Percentiles rank a stretch among this genome's conserved stretches.
phyloP scores from a whole-genome alignment of 2,888 invertebrate genomes.

The Euphydryas editha region DNA sequence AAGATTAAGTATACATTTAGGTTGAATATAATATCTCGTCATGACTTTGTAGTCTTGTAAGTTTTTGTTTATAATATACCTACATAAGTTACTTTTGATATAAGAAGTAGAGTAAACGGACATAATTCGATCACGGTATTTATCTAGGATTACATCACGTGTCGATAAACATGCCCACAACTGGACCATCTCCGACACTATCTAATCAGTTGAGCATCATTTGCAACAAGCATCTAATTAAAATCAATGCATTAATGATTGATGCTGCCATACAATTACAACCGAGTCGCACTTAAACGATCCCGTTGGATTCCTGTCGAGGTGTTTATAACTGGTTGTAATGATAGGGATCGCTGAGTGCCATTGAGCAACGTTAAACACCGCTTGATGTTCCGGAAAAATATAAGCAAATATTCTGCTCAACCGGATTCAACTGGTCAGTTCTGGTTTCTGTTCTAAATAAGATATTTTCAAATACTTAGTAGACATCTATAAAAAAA shows the following conservation, averaged over 20 bases:
- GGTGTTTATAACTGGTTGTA: constrained; percentile 30
- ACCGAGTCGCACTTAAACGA: constrained; percentile 54
- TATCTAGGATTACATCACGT: not conserved
- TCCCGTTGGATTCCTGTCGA: constrained; percentile 53
- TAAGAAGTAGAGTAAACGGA: not conserved
- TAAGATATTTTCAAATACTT: not conserved
- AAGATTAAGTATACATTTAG: too few relatives aligned
- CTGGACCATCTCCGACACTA: not conserved
- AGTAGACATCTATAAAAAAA: not conserved
- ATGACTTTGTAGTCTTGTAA: too few relatives aligned
- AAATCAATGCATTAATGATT: constrained; percentile 20
- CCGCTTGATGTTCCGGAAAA: constrained; percentile 5
- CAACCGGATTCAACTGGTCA: not conserved
- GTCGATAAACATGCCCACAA: constrained; percentile 6
- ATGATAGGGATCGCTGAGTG: constrained; percentile 24
- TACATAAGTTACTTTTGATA: not conserved
- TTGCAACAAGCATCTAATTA: constrained; percentile 25
- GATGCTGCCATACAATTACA: constrained; percentile 21
- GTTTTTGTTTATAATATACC: not conserved
- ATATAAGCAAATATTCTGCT: not conserved
- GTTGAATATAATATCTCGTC: too few relatives aligned
- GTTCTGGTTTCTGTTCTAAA: not conserved
- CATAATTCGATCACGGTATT: too few relatives aligned
- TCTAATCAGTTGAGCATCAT: constrained; percentile 14
- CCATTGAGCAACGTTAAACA: constrained; percentile 19